A percentile compares a stretch with the other conserved stretches of the same genome.
These are phyloP conservation scores for Spongilla lacustris DNA, from an alignment of 37 sponge, comb jelly and placozoan species.

Conservation along the genomic window DNA sequence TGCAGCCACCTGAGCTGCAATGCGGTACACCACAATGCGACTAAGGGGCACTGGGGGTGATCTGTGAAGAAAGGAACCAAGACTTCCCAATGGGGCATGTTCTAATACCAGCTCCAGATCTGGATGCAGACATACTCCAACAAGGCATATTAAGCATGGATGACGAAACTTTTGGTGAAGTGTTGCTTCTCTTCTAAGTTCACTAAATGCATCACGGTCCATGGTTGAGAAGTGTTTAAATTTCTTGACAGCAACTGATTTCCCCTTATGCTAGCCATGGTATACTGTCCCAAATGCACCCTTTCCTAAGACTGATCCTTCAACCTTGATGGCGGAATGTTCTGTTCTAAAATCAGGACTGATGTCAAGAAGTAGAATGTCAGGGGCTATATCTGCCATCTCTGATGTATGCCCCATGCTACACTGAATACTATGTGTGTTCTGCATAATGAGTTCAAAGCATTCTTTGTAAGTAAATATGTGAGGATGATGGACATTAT, in stretches of 20 bases:
- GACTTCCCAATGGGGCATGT: conserved; percentile 64
- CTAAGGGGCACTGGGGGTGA: conserved; percentile 20
- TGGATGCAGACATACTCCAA: conserved; percentile 55
- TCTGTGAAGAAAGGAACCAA: conserved; percentile 19
- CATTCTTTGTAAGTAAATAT: no score
- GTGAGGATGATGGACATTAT: no score
- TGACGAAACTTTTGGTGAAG: conserved; percentile 46
- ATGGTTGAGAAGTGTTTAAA: background rate
- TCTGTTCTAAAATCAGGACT: no score
- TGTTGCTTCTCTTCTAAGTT: conserved; percentile 38
- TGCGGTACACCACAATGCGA: conserved; percentile 48
- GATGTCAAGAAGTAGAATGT: no score
- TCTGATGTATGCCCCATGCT: no score
- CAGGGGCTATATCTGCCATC: no score
- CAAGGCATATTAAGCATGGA: conserved; percentile 60
- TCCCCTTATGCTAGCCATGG: background rate
- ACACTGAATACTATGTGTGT: no score
- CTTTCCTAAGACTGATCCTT: background rate
- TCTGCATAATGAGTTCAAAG: no score
- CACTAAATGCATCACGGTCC: background rate
- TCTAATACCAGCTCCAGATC: conserved; percentile 62
- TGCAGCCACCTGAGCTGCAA: conserved; percentile 66
- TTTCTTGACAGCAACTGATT: background rate
- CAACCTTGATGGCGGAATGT: no score
- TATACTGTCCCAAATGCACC: background rate